phyloP scores from a whole-genome alignment of 2,113 vertebrate species.

The Scalopus aquaticus region DNA sequence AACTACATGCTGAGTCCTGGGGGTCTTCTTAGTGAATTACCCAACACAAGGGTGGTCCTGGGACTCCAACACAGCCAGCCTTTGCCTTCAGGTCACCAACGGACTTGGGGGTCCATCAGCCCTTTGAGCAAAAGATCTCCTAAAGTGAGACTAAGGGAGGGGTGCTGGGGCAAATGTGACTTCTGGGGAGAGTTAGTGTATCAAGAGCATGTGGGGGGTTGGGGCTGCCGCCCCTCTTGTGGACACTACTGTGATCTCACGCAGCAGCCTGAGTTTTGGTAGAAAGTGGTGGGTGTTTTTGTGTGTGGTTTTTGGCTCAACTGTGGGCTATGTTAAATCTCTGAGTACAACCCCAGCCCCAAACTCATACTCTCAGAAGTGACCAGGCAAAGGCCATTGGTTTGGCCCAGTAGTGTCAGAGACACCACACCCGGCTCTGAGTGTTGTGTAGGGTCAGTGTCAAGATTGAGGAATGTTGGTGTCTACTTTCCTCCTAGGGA shows the following conservation, averaged over 20 bases:
- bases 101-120: not conserved
- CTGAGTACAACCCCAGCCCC: not conserved
- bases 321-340: not conserved
- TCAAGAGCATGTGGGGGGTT: not conserved
- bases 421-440: not conserved
- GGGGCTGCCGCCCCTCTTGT: not conserved
- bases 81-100: not conserved
- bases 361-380: not conserved
- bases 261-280: not conserved
- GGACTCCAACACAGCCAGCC: accelerated
- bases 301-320: not conserved
- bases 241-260: accelerated
- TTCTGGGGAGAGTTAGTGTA: not conserved
- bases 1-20: not conserved
- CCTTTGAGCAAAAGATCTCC: not conserved
- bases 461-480: not conserved
- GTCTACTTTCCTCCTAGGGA: not conserved
- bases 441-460: not conserved
- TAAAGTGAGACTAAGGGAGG: not conserved
- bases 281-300: not conserved
- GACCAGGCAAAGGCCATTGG: not conserved
- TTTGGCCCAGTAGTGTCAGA: not conserved
- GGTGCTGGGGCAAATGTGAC: accelerated
- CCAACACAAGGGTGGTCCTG: not conserved
- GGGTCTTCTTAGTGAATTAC: not conserved